Conservation (phyloP, 2,888 invertebrate species). For the Drosophila hamatofila region DNA sequence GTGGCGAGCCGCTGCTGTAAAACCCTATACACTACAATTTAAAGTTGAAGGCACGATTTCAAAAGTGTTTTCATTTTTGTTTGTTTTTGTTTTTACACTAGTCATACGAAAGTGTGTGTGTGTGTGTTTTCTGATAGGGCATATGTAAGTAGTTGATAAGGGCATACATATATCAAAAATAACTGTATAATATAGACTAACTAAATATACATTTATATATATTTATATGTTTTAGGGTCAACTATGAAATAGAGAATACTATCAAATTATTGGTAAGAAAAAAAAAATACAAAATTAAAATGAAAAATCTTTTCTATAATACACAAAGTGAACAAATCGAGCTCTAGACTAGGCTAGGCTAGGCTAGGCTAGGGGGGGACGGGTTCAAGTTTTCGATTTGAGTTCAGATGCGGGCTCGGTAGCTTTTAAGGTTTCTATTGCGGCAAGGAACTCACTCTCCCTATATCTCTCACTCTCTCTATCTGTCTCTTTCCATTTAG, state of each 20-base stretch:
- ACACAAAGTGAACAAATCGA: conserved; percentile 45
- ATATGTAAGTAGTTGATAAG: conserved; percentile 30
- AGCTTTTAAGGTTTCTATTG: conserved; percentile 17
- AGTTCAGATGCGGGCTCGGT: conserved; percentile 23
- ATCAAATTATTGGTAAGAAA: conserved; percentile 17
- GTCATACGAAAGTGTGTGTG: conserved; percentile 40
- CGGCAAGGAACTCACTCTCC: conserved; percentile 28
- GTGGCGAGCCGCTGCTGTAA: conserved; percentile 34
- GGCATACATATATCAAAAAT: conserved; percentile 38
- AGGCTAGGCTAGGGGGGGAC: conserved; percentile 5
- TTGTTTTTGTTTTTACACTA: conserved; percentile 52
- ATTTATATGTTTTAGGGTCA: conserved; percentile 4
- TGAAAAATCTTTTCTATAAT: conserved; percentile 42
- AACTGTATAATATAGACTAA: conserved; percentile 45
- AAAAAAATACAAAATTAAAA: conserved; percentile 14
- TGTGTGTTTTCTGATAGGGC: conserved; percentile 13
- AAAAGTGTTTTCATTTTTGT: conserved; percentile 55
- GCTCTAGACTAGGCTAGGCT: conserved; percentile 27
- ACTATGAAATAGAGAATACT: conserved; percentile 36
- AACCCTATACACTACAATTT: conserved; percentile 61
- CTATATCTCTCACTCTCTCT: neutral
- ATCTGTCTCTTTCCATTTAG: neutral
- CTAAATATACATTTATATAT: conserved; percentile 19
- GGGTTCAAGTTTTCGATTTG: conserved; percentile 38
- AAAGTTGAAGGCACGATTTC: conserved; percentile 79